phyloP scores from a whole-genome alignment of 1,140 invertebrate species.

The Drosophila repleta region DNA sequence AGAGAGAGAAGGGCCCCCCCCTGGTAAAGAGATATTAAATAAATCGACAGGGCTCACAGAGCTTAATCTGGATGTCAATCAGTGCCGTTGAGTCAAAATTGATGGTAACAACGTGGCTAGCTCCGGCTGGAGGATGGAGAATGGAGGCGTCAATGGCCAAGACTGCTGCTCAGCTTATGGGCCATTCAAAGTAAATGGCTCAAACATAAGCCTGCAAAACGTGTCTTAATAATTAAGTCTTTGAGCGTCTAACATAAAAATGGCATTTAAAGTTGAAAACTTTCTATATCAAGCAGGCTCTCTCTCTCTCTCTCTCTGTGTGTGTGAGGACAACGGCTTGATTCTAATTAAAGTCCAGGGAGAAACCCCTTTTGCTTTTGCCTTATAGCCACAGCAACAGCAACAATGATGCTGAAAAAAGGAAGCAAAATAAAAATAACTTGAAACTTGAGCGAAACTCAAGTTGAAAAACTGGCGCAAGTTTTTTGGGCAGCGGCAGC shows the following conservation, averaged over 20 bases:
- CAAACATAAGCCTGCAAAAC: conserved; percentile 5
- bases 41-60: not conserved
- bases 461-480: conserved; percentile 38
- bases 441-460: conserved; percentile 32
- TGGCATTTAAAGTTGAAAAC: conserved; percentile 63
- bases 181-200: conserved; percentile 32
- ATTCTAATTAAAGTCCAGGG: conserved; percentile 60
- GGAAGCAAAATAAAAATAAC: conserved; percentile 1
- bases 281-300: not conserved
- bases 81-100: not conserved
- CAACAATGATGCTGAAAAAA: conserved; percentile 15
- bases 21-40: too few relatives aligned
- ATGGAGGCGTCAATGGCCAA: too few relatives aligned
- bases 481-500: conserved; percentile 7
- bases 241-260: conserved; percentile 45
- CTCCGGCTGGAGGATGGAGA: not conserved
- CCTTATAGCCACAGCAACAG: conserved; percentile 13
- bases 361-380: conserved; percentile 12
- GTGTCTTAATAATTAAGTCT: conserved; percentile 36
- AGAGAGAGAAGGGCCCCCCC: not conserved
- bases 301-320: not conserved
- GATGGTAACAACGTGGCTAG: not conserved
- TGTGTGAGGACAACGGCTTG: conserved; percentile 7
- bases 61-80: conserved; percentile 10
- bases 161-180: not conserved